Evolutionary conservation across 2,888 invertebrate species (phyloP).

Genomic region (Strigamia transsilvanica): DNA sequence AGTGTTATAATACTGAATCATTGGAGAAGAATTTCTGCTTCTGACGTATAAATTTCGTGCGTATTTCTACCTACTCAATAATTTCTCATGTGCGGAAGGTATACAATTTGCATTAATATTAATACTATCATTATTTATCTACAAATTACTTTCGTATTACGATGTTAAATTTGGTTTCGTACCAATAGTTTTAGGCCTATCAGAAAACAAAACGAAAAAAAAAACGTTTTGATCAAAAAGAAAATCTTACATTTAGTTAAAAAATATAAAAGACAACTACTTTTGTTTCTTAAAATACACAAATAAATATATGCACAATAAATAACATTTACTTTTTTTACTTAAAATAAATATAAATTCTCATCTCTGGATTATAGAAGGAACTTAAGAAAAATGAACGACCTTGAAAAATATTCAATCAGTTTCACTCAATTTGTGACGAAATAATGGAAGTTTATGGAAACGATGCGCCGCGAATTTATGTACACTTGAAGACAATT

Average conservation of each 20-base stretch:
- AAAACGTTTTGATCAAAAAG: not conserved
- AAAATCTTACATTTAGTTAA: slow-evolving; percentile 11
- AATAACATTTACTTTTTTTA: slow-evolving; percentile 31
- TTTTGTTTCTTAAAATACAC: slow-evolving; percentile 12
- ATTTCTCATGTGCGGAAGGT: slow-evolving; percentile 1
- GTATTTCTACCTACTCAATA: not conserved
- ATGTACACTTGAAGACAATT: slow-evolving; percentile 3
- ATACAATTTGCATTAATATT: not conserved
- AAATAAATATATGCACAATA: slow-evolving; percentile 43
- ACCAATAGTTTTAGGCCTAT: not conserved
- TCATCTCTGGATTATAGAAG: slow-evolving; percentile 33
- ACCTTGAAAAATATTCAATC: not conserved
- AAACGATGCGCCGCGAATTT: not conserved
- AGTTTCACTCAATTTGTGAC: slow-evolving; percentile 18
- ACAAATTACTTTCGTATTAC: not conserved
- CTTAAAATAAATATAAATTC: slow-evolving; percentile 28
- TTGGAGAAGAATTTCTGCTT: not conserved
- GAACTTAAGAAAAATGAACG: slow-evolving; percentile 31
- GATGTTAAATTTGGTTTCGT: not conserved
- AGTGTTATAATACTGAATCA: slow-evolving; percentile 2
- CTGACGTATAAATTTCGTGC: slow-evolving; percentile 2
- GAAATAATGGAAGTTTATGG: slow-evolving; percentile 27
- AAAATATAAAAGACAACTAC: slow-evolving; percentile 9
- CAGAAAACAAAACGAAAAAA: not conserved
- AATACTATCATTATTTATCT: not conserved